phyloP scores from a whole-genome alignment of 2,113 vertebrate species.

The Calcarius ornatus region DNA sequence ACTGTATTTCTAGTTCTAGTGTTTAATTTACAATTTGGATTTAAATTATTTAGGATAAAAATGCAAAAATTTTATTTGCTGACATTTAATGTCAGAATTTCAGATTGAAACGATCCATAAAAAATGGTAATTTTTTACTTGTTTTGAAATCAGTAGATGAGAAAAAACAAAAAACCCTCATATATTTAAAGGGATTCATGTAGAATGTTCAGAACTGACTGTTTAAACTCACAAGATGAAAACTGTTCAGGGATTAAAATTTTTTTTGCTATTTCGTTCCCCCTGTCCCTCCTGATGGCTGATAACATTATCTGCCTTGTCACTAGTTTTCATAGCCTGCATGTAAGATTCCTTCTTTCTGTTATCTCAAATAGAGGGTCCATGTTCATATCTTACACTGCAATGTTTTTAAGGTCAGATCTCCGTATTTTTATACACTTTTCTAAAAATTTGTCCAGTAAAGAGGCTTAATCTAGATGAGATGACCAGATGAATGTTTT shows the following conservation, averaged over 20 bases:
- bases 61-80: background rate
- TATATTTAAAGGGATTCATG: background rate
- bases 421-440: background rate
- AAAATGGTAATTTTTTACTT: background rate
- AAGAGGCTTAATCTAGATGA: background rate
- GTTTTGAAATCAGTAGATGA: background rate
- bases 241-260: background rate
- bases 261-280: background rate
- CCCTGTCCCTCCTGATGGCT: background rate
- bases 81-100: background rate
- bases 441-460: background rate
- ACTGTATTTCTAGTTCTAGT: background rate
- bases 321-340: background rate
- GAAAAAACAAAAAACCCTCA: background rate
- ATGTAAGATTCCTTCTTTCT: background rate
- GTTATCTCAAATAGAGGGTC: background rate
- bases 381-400: background rate
- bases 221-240: background rate
- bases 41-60: background rate
- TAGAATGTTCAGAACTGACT: background rate
- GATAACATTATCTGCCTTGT: background rate
- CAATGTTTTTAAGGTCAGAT: background rate
- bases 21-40: background rate
- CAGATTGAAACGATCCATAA: background rate
- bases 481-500: background rate